Base-by-base conservation (phyloP, 1,140 invertebrate genomes). In the Macrobrachium rosenbergii region DNA sequence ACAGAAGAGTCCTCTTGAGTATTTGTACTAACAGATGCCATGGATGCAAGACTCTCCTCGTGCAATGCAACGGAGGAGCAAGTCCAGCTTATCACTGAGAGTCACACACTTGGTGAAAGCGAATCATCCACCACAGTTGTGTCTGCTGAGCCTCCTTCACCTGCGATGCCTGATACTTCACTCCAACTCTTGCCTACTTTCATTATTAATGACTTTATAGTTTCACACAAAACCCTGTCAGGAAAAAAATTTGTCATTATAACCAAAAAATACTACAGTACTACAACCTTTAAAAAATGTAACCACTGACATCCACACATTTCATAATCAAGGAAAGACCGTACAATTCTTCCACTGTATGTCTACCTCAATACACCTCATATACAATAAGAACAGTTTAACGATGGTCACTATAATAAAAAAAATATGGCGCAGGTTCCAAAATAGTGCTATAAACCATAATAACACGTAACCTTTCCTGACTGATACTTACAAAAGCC, bases 81-180 rank as follows among this genome's bases (percentile, higher is more conserved):
- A 93, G 89, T 95, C 95, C 69, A 97, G 93, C 91, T 97, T 97
- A 87, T 96, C 94, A 88, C 95, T 95, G 78, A 97, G 92, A 67
- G 95, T 92, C 85, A 94, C 94, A 91, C 96, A 97, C 92, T 96
- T 95, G 72, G 94, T 91, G 93, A 91, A 63, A 96, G 91, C 11
- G 82, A 67, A 23, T 89, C 82, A 91, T 85, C 90, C 90, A 43
- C 90, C 88, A 64, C 83, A 21, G 91, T 90, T 94, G 93, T 87
- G 94, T 93, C 89, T 95, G 94, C 19, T 93, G 93, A 88, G 23
- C 83, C 72, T 19, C 23, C 21, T 37, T 43, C 69, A 28, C 73
- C 83, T 23, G 63, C 43, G 12, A 75, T 67, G 17, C 67, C 69
- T 7, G 83, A 78, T 19, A 19, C 76, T 43, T 80, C 83, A 93